phyloP scores from a whole-genome alignment of 2,797 vertebrate genomes.

The Okamejei kenojei region DNA sequence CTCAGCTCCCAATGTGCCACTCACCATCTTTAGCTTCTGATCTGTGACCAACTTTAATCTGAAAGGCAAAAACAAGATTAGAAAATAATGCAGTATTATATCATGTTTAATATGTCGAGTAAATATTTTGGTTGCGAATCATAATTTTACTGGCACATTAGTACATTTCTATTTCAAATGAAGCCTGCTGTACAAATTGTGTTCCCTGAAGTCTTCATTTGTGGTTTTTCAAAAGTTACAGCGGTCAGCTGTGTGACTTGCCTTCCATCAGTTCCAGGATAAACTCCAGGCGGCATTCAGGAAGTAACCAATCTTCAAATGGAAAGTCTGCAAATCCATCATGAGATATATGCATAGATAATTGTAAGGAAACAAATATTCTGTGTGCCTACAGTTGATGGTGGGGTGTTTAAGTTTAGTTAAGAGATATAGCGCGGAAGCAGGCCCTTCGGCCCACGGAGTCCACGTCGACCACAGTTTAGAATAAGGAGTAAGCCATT shows the following conservation, averaged over 20 bases:
- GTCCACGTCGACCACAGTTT: too few relatives aligned
- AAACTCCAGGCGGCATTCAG: neutral
- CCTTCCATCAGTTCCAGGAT: neutral
- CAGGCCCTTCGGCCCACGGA: too few relatives aligned
- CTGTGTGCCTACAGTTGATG: neutral
- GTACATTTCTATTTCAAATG: neutral
- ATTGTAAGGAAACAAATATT: neutral
- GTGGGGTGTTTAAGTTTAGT: too few relatives aligned
- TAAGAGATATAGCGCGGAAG: too few relatives aligned
- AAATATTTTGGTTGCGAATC: neutral
- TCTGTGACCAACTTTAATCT: slow-evolving; percentile 96
- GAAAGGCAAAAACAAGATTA: slow-evolving; percentile 40
- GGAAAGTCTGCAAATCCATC: neutral
- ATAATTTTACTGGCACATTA: neutral
- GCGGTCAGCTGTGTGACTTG: neutral
- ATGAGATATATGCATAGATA: neutral
- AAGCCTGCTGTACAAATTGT: neutral
- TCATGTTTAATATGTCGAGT: neutral
- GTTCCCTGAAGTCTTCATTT: neutral
- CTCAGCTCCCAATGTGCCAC: slow-evolving; percentile 43
- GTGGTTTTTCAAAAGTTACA: neutral
- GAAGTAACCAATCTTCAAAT: neutral
- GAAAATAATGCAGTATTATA: neutral
- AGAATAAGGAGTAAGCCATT: too few relatives aligned
- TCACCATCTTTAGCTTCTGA: slow-evolving; percentile 95